Evolutionary conservation across 2,797 vertebrate species (phyloP), one percentile per base, ranked within the genome.

Genomic region (Rhynchonycteris naso): DNA sequence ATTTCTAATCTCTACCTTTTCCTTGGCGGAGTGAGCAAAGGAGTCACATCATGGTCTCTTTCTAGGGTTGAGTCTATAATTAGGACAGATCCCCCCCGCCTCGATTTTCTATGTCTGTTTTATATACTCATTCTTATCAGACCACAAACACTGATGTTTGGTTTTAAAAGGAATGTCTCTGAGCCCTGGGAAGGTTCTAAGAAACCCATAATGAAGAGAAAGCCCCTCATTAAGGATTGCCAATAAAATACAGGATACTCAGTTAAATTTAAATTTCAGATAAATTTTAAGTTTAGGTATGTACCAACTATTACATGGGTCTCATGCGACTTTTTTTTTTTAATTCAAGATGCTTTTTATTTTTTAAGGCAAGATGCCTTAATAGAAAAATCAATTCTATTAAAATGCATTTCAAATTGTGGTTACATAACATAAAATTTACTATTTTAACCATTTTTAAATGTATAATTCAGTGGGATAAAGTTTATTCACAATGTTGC

Each of bases 1-100:
- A 93, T 92, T 92, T 96, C 87, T 85, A 92, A 95, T 96, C 94
- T 91, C 92, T 18, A 92, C 95, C 88, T 91, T 88, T 86, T 84
- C 52, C 1, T 80, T 56, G 94, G 90, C 7, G 28, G 92, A 68
- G 93, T 7, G 35, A 88, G 75, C 1, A 11, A 68, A 75, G 59
- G 92, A 92, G 80, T 66, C 65, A 47, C n/a, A 82, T 14, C 8
- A 50, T 79, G 94, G 91, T 52, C 82, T 88, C 80, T 85, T 76
- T 88, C 50, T 82, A 71, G 71, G 85, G 84, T 13, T 75, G 72
- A 59, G 75, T 83, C 59, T 95, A 43, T 92, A 92, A 96, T 96
- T 88, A 94, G 75, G 91, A 50, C 33, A 84, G 35, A 54, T 5
- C 19, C 19, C 10, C n/a, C 56, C 8, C 33, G 85, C 54, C 24